Base-by-base conservation (phyloP, 2,888 invertebrate species). In the Hyles lineata region DNA sequence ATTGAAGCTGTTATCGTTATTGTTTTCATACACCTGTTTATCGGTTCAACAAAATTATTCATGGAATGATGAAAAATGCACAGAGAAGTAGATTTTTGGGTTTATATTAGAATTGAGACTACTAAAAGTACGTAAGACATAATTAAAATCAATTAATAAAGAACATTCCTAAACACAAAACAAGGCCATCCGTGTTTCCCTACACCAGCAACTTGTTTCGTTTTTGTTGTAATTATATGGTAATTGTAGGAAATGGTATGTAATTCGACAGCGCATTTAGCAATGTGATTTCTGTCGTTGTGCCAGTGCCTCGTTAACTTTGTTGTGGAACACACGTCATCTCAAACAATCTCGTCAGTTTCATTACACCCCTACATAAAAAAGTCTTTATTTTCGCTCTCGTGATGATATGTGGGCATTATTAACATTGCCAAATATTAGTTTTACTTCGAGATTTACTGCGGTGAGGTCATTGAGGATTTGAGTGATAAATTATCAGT, bases 181-280 rank as follows among this genome's bases (percentile, higher is more conserved):
- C 76, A 76, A 78, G 79, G 78, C 75, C 82, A 78, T 81, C 80
- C 76, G 78, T 82, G 78, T 82, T 82, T 79, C 77, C 79, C 78
- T 81, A 83, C 78, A 76, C 74, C 78, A 81, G 79, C 77, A 85
- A 82, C 74, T 52, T 74, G 76, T 77, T 80, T 75, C 74, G 72
- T 72, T 72, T 70, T 74, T 61, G 76, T 82, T 83, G 77, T 79
- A 82, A 83, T 85, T 82, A 81, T 71, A 72, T 74, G 74, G 78
- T 85, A 84, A 87, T 85, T 82, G 82, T 81, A 82, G 82, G 82
- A 87, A 84, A 81, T 76, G 73, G 74, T 76, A 52, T 78, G 80
- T 81, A 81, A 81, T 83, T 84, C 78, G 78, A 82, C 78, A 79
- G 79, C 80, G 75, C 76, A 77, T 84, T 85, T 85, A 83, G 85